phyloP scores from a whole-genome alignment of 2,888 invertebrate genomes.

The Andrena marginata region DNA sequence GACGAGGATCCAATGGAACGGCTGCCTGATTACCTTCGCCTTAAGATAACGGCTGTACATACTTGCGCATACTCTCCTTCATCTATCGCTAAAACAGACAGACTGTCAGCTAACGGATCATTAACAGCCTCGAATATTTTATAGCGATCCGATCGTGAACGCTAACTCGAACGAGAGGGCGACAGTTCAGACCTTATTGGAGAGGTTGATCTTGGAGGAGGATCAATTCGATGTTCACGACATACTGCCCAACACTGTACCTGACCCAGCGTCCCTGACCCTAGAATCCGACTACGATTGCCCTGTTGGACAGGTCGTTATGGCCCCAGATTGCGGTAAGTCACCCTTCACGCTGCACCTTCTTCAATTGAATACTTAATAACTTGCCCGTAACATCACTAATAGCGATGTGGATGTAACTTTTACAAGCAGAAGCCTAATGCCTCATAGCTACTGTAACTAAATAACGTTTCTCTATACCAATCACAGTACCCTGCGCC shows the following conservation, averaged over 20 bases:
- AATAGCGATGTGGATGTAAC: no score
- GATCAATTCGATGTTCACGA: slow-evolving; percentile 97
- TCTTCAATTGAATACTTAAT: no score
- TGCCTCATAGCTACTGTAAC: not conserved
- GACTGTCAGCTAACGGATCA: not conserved
- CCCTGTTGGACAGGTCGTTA: slow-evolving; percentile 96
- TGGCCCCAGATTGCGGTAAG: slow-evolving; percentile 96
- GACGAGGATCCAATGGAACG: slow-evolving; percentile 59
- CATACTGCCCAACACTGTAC: slow-evolving; percentile 96
- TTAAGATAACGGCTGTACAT: slow-evolving; percentile 79
- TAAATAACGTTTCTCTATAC: not conserved
- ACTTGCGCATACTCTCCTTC: slow-evolving; percentile 68
- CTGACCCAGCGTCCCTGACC: slow-evolving; percentile 95
- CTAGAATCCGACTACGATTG: slow-evolving; percentile 97
- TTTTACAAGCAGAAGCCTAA: not conserved
- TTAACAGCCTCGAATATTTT: slow-evolving; percentile 39
- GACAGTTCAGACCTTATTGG: slow-evolving; percentile 92
- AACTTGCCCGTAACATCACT: no score
- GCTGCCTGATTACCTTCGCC: slow-evolving; percentile 62
- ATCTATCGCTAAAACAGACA: slow-evolving; percentile 53
- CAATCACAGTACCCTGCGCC: slow-evolving; percentile 92
- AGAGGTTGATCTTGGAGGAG: slow-evolving; percentile 96
- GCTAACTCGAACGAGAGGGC: slow-evolving; percentile 95
- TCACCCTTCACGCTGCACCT: slow-evolving; percentile 40
- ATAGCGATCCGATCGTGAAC: slow-evolving; percentile 94